phyloP scores from a whole-genome alignment of 2,113 vertebrate genomes.

The Cyprinus carpio region DNA sequence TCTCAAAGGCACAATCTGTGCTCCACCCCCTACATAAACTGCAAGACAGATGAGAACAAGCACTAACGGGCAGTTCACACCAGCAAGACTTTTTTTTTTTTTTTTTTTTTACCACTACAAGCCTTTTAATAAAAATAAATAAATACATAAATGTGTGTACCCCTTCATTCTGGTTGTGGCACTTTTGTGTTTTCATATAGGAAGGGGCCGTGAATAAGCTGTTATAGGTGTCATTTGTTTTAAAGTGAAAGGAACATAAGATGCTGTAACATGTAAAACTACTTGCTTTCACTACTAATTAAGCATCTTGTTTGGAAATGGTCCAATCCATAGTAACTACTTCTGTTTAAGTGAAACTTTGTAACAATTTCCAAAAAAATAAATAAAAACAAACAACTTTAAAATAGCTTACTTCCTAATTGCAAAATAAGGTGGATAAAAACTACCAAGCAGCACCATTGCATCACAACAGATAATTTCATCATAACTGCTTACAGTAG shows the following conservation, averaged over 20 bases:
- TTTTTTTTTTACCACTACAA: neutral
- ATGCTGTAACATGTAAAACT: neutral
- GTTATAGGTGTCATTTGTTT: neutral
- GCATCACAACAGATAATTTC: neutral
- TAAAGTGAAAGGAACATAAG: neutral
- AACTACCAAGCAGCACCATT: neutral
- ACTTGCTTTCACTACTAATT: neutral
- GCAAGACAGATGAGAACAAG: slow-evolving; percentile 6
- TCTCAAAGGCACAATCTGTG: slow-evolving; percentile 31
- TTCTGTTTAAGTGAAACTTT: neutral
- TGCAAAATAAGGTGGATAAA: too few species aligned
- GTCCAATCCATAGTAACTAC: neutral
- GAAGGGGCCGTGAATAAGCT: neutral
- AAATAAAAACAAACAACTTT: neutral
- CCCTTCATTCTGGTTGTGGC: neutral
- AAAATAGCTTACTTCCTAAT: too few species aligned
- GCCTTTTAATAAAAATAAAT: neutral
- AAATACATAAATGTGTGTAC: neutral
- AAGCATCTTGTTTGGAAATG: neutral
- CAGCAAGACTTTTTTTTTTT: too few species aligned
- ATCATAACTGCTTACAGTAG: too few species aligned
- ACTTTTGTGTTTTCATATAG: neutral
- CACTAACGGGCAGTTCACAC: neutral
- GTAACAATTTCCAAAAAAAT: neutral
- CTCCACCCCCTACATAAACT: slow-evolving; percentile 28